Conservation (phyloP, 2,797 vertebrate genomes). For the Phrynocephalus guinanensis region DNA sequence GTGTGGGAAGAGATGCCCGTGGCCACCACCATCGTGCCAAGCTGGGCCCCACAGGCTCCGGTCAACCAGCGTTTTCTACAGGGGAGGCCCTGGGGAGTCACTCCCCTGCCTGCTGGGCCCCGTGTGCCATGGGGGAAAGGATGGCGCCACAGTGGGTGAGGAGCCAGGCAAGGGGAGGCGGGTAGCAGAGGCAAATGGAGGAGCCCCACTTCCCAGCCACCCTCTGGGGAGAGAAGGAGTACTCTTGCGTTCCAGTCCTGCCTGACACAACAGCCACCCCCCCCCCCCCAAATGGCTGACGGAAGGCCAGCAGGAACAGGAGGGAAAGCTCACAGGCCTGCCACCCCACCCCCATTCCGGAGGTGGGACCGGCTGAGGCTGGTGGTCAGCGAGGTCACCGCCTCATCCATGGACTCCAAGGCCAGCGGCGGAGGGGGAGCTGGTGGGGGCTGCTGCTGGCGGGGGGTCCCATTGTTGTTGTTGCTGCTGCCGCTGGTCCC, state of each 20-base stretch:
- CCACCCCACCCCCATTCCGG: accelerated
- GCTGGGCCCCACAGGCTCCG: not conserved
- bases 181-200: not conserved
- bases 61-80: too few relatives aligned
- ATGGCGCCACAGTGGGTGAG: not conserved
- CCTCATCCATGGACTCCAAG: not conserved
- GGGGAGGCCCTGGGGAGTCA: too few relatives aligned
- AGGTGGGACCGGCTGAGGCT: not conserved
- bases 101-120: too few relatives aligned
- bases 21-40: not conserved
- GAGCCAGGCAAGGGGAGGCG: too few relatives aligned
- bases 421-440: not conserved
- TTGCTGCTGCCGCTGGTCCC: not conserved
- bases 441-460: not conserved
- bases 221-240: not conserved
- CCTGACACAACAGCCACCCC: too few relatives aligned
- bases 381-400: not conserved
- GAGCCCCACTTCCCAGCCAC: not conserved
- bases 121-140: too few relatives aligned
- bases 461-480: too few relatives aligned
- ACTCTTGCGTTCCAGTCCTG: too few relatives aligned
- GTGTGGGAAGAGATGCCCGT: not conserved
- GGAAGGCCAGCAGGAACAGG: too few relatives aligned
- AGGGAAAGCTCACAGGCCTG: not conserved
- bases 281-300: not conserved